phyloP scores from a whole-genome alignment of 1,140 invertebrate species.

The Cydia amplana region DNA sequence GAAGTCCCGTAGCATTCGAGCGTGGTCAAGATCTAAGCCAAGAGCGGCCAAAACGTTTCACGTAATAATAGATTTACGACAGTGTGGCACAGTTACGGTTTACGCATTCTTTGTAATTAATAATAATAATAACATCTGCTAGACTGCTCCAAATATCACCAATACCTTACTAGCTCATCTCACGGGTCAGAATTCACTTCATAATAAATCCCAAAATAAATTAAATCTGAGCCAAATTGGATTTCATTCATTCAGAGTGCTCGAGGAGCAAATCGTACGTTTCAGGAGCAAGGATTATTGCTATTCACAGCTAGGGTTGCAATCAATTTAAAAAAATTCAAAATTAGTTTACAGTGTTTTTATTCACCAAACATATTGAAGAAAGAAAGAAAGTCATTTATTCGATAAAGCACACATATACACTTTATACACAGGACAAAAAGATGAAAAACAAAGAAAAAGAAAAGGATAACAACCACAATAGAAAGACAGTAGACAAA shows the following conservation, averaged over 20 bases:
- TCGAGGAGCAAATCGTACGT: not conserved
- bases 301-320: not conserved
- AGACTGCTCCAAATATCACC: not conserved
- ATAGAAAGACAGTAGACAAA: no score
- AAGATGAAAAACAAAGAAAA: no score
- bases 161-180: not conserved
- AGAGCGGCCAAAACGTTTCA: no score
- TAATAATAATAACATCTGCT: not conserved
- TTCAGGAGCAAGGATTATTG: not conserved
- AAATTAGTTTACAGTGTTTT: not conserved
- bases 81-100: not conserved
- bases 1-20: no score
- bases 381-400: no score
- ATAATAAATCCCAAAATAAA: not conserved
- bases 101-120: no score
- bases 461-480: no score
- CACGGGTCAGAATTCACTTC: not conserved
- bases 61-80: no score
- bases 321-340: not conserved
- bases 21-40: no score
- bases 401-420: no score
- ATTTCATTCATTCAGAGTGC: conserved; percentile 13
- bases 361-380: no score
- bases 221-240: conserved; percentile 27
- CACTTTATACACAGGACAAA: no score